Evolutionary conservation across 2,113 vertebrate species (phyloP), one percentile per base, ranked within the genome.

Genomic region (Marmota flaviventris): DNA sequence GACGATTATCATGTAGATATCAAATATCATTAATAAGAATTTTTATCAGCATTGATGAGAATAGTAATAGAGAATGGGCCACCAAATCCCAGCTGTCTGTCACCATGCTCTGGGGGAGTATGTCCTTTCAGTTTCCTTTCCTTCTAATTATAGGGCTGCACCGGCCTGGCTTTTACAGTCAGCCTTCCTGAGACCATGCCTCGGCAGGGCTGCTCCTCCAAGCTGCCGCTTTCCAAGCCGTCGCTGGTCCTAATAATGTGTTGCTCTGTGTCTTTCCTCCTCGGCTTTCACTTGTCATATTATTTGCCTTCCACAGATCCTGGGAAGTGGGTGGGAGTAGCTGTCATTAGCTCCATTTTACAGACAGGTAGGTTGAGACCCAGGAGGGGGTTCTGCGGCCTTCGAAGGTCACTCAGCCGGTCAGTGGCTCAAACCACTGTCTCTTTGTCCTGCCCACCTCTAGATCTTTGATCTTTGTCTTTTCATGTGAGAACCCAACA

Each of bases 251-350:
- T 56, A 76, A 61, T 56, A 63, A 65, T 67, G 53, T 39, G 37
- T 76, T 39, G 69, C 45, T 78, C 84, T 83, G 70, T 0, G 0
- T 70, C 85, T 81, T 76, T 81, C 53, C 73, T 89, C 61, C 69
- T 16, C 27, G 4, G 11, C 29, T 22, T 53, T 79, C 10, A 34
- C 34, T 58, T 78, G 12, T 61, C 65, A 9, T 81, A n/a, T 48
- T 22, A 63, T 42, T 51, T 77, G 29, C 53, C 67, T 91, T 84
- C 70, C 56, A 48, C 53, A 34, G 8, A 82, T 53, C n/a, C 78
- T 94, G 83, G 48, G 89, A 96, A 94, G 53, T 83, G 65, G 85
- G 91, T 56, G 90, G 73, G 75, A 93, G 75, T 4, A 86, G 76
- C 45, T 85, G 56, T 85, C 63, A 92, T 95, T 84, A 95, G 42